Evolutionary conservation across 2,888 invertebrate species (phyloP).

Genomic region (Drosophila subsilvestris): DNA sequence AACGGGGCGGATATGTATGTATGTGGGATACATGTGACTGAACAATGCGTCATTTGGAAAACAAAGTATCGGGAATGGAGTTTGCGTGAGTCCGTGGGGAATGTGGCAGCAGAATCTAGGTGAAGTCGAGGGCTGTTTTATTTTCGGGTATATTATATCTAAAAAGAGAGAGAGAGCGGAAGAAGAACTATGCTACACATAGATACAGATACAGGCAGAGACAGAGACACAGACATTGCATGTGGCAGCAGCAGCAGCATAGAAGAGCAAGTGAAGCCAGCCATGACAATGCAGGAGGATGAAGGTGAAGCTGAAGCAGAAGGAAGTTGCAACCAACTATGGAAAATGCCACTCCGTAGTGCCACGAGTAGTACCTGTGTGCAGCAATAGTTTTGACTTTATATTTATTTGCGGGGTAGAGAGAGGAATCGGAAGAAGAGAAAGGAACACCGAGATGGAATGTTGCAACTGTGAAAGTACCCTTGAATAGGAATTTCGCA

Average conservation of each 20-base stretch:
- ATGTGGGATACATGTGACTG: constrained; percentile 29
- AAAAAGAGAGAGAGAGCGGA: constrained; percentile 24
- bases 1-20: not conserved
- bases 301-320: constrained; percentile 34
- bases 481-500: not conserved
- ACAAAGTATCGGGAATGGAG: constrained; percentile 56
- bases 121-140: constrained; percentile 55
- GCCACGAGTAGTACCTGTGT: constrained; percentile 36
- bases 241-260: too few species aligned
- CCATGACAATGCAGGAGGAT: constrained; percentile 52
- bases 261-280: constrained; percentile 36
- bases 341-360: not conserved
- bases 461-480: not conserved
- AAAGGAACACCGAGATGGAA: constrained; percentile 20
- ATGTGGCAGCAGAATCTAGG: constrained; percentile 67
- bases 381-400: constrained; percentile 35
- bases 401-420: constrained; percentile 22
- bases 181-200: constrained; percentile 19
- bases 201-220: not conserved
- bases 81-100: constrained; percentile 4
- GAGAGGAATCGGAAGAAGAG: constrained; percentile 26
- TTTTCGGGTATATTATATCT: constrained; percentile 37
- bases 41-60: constrained; percentile 77
- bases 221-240: constrained; percentile 28
- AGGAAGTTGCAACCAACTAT: constrained; percentile 23